These are phyloP conservation scores for Tragopan temminckii DNA, from an alignment of 2,797 vertebrate genomes.

Conservation along the genomic window DNA sequence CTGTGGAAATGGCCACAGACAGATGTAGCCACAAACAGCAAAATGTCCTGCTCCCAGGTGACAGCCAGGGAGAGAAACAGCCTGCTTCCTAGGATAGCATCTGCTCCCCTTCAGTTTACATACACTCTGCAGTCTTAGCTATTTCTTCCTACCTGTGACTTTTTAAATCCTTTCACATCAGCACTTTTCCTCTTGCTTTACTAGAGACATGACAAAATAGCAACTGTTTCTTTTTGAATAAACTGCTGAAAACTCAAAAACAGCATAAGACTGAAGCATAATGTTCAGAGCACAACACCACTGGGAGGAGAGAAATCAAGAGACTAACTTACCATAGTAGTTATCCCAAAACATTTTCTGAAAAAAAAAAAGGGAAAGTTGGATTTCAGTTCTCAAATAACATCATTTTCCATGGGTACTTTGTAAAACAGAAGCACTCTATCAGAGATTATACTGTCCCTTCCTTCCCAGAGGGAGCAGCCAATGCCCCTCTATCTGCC, in stretches of 20 bases:
- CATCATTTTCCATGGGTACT: background rate
- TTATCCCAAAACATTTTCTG: conserved; percentile 86
- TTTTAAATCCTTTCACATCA: background rate
- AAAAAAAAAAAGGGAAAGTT: background rate
- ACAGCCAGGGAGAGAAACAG: background rate
- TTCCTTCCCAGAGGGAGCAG: background rate
- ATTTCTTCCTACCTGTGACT: background rate
- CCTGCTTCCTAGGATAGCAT: background rate
- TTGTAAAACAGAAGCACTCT: background rate
- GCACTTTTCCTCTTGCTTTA: background rate
- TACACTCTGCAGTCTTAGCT: background rate
- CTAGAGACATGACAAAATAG: background rate
- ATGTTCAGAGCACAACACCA: background rate
- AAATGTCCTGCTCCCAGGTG: background rate
- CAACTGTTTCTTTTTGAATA: background rate
- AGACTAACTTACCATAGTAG: conserved; percentile 83
- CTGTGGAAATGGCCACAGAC: background rate
- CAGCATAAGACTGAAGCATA: background rate
- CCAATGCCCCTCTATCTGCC: background rate
- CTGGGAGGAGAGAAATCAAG: background rate
- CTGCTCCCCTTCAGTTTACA: background rate
- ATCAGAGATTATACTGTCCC: background rate
- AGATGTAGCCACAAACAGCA: background rate
- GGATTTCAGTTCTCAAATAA: background rate
- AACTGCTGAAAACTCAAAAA: background rate